Evolutionary conservation across 2,888 invertebrate genomes (phyloP).

Genomic region (Thymelicus lineola): DNA sequence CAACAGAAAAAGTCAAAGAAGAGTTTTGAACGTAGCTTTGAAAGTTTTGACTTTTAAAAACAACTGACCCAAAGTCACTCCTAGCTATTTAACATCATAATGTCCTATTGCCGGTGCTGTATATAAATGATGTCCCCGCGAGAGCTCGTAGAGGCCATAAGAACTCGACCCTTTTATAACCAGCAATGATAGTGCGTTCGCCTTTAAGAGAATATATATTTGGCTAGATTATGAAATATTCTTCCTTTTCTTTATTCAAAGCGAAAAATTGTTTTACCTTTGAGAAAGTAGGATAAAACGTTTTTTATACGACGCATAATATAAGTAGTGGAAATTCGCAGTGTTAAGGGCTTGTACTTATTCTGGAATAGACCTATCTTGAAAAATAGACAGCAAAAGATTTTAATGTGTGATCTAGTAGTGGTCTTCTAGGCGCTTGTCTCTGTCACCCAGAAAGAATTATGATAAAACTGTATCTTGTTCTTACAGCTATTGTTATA

Average conservation of each 20-base stretch:
- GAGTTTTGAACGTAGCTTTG: too few species aligned
- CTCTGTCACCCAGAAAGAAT: too few species aligned
- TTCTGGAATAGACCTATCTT: not conserved
- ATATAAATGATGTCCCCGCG: constrained; percentile 14
- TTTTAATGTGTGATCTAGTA: too few species aligned
- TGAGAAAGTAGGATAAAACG: not conserved
- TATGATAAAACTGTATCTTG: too few species aligned
- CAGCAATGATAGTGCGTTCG: constrained; percentile 12
- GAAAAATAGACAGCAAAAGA: too few species aligned
- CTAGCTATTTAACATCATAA: not conserved
- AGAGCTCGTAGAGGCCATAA: constrained; percentile 3
- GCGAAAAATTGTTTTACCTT: constrained; percentile 3
- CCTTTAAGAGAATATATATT: constrained; percentile 12
- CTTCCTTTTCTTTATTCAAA: constrained; percentile 6
- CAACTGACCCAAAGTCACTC: not conserved
- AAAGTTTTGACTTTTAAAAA: too few species aligned
- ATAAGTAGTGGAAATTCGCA: not conserved
- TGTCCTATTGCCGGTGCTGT: not conserved
- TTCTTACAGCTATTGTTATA: too few species aligned
- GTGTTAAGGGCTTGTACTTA: not conserved
- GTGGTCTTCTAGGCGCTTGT: too few species aligned
- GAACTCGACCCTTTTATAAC: constrained; percentile 20
- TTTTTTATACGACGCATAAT: not conserved
- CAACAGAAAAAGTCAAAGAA: not conserved
- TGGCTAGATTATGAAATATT: constrained; percentile 19